Evolutionary conservation across 2,888 invertebrate genomes (phyloP).

Genomic region (Argyresthia albistria): DNA sequence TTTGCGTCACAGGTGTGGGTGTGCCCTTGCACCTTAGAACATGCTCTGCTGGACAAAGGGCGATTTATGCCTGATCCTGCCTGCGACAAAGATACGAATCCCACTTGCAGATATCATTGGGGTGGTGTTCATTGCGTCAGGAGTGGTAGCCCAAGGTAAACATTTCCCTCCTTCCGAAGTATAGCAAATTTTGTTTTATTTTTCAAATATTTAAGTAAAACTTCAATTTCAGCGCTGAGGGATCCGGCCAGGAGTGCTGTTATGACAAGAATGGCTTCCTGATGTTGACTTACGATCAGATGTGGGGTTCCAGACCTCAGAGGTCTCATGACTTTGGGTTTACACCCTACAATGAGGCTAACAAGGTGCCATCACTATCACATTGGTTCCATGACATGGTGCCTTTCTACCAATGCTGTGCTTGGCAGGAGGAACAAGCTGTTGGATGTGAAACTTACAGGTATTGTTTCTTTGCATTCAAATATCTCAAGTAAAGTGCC

Average conservation of each 20-base stretch:
- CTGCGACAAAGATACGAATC: constrained; percentile 93
- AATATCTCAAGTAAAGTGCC: too few species aligned
- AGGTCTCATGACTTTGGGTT: constrained; percentile 92
- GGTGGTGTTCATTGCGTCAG: constrained; percentile 94
- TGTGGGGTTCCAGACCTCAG: constrained; percentile 91
- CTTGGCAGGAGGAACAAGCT: constrained; percentile 93
- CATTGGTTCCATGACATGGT: constrained; percentile 97
- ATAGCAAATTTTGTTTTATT: too few species aligned
- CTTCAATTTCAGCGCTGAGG: constrained; percentile 76
- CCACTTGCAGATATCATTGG: constrained; percentile 88
- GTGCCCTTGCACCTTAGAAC: constrained; percentile 94
- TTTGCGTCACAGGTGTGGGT: constrained; percentile 87
- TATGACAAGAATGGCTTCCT: constrained; percentile 93
- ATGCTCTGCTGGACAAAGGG: constrained; percentile 93
- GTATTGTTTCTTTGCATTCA: constrained; percentile 18
- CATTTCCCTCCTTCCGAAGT: background rate
- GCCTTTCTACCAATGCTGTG: constrained; percentile 94
- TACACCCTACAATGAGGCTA: constrained; percentile 94
- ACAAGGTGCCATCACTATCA: constrained; percentile 94
- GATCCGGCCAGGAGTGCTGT: constrained; percentile 97
- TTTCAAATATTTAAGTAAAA: background rate
- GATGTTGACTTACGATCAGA: constrained; percentile 95
- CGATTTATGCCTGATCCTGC: constrained; percentile 91
- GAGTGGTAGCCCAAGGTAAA: constrained; percentile 91
- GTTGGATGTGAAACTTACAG: constrained; percentile 94